Conservation (phyloP, 2,888 invertebrate species). For the Heliconius ethilla region DNA sequence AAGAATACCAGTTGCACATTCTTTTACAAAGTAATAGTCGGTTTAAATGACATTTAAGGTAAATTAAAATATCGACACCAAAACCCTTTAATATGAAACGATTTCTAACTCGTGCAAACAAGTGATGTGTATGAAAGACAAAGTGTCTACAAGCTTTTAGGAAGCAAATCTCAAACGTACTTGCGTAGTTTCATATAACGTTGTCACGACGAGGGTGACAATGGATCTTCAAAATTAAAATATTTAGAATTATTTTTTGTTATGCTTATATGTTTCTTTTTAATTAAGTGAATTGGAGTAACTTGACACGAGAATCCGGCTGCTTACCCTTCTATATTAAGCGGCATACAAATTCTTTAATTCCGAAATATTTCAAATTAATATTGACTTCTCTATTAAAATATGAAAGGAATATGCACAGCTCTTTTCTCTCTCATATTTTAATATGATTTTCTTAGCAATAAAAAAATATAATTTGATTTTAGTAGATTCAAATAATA, state of each 20-base stretch:
- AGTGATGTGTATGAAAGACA: neutral
- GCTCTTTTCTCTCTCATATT: no score
- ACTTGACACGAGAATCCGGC: no score
- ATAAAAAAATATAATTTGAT: no score
- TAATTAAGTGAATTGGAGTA: no score
- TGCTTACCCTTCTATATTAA: neutral
- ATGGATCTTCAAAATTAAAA: neutral
- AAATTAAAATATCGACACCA: neutral
- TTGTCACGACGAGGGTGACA: constrained; percentile 5
- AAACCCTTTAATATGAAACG: neutral
- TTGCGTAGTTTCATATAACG: constrained; percentile 20
- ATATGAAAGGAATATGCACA: no score
- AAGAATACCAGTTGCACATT: neutral
- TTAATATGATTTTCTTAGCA: no score
- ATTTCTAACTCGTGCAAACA: neutral
- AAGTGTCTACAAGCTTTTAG: constrained; percentile 11
- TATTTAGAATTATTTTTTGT: neutral
- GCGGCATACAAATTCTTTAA: neutral
- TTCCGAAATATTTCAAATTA: neutral
- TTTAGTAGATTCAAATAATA: no score
- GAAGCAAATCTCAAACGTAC: constrained; percentile 19
- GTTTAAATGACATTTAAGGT: neutral
- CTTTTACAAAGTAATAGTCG: neutral
- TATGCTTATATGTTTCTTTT: no score
- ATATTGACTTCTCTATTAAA: no score